A percentile compares a stretch with the other conserved stretches of the same genome.
Evolutionary conservation across 2,888 invertebrate species (phyloP).

Genomic region (Agapostemon virescens): DNA sequence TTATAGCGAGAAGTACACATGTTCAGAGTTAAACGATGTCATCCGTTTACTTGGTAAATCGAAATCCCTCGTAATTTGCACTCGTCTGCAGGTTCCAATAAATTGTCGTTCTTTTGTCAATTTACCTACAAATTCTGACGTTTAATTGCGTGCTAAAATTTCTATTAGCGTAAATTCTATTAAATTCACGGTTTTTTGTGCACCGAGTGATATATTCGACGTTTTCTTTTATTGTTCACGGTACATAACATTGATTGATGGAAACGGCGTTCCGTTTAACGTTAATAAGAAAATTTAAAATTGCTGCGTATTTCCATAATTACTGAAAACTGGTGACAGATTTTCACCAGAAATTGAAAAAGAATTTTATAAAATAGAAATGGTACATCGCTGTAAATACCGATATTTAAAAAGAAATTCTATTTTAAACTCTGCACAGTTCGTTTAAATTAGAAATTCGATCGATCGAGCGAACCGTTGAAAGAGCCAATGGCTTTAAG

Average conservation of each 20-base stretch:
- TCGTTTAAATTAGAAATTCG: background rate
- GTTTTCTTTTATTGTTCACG: background rate
- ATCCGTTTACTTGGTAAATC: constrained; percentile 5
- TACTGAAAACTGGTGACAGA: too few species aligned
- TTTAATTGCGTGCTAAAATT: background rate
- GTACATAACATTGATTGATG: background rate
- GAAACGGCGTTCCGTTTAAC: background rate
- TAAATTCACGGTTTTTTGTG: background rate
- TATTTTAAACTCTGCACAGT: background rate
- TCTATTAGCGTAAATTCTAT: background rate
- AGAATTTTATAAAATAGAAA: background rate
- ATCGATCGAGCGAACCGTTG: too few species aligned
- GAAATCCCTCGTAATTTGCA: background rate
- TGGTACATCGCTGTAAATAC: background rate
- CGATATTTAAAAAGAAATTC: background rate
- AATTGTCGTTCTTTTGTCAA: background rate
- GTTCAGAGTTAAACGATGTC: background rate
- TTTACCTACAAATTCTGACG: background rate
- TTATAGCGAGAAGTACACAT: background rate
- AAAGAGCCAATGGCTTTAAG: too few species aligned
- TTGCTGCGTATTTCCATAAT: background rate
- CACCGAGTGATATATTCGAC: background rate
- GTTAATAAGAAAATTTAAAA: background rate
- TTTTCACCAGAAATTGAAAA: background rate
- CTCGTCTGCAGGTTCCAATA: background rate